Percentiles rank a stretch among this genome's conserved stretches.
Evolutionary conservation across 2,797 vertebrate genomes (phyloP).

Genomic region (Pogoniulus pusillus): DNA sequence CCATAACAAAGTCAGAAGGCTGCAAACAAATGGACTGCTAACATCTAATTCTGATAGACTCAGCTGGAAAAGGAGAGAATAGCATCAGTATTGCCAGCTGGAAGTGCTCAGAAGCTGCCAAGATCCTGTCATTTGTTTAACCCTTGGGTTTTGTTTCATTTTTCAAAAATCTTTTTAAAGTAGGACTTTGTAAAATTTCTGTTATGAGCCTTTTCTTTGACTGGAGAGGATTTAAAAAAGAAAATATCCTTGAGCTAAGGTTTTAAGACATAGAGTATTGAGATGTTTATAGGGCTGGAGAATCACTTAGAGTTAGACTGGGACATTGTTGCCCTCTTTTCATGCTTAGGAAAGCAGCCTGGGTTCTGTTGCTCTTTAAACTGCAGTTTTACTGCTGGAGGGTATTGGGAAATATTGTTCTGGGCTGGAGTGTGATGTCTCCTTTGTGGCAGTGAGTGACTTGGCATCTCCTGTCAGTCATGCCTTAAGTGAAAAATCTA

Average conservation of each 20-base stretch:
- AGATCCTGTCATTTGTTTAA: background rate
- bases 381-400: background rate
- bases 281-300: background rate
- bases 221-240: background rate
- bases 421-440: background rate
- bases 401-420: background rate
- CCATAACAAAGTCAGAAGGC: background rate
- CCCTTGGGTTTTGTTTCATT: background rate
- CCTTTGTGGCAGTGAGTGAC: background rate
- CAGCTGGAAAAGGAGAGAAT: background rate
- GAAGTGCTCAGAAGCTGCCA: background rate
- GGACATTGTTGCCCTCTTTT: background rate
- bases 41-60: background rate
- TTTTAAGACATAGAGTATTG: background rate
- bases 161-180: background rate
- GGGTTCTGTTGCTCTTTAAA: slow-evolving; percentile 14
- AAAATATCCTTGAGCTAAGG: background rate
- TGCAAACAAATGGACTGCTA: background rate
- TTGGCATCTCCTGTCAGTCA: background rate
- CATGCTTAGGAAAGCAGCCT: background rate
- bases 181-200: background rate
- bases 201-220: background rate
- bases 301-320: background rate
- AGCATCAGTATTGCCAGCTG: background rate
- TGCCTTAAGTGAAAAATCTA: background rate